A percentile compares a stretch with the other conserved stretches of the same genome.
These are phyloP conservation scores for Rhodeus uyekii DNA, from an alignment of 2,797 vertebrate species.

Conservation along the genomic window DNA sequence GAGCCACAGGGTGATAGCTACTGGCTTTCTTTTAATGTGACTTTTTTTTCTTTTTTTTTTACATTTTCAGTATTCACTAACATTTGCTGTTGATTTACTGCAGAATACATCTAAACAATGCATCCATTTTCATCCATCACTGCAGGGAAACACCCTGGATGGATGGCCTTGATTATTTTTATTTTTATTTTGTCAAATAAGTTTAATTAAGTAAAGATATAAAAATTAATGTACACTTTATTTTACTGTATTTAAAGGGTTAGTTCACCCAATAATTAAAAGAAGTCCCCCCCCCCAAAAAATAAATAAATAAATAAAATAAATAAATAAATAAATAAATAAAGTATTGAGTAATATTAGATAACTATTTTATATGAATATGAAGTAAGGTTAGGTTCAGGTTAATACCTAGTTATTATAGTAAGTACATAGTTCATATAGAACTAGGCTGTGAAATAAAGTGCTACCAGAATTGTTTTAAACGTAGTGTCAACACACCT, in stretches of 20 bases:
- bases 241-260: not conserved
- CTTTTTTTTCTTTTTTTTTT: not conserved
- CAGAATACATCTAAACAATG: not conserved
- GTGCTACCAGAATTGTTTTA: not conserved
- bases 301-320: no score
- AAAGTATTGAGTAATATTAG: not conserved
- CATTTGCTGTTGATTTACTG: not conserved
- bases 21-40: not conserved
- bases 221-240: not conserved
- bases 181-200: not conserved
- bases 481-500: conserved; percentile 18
- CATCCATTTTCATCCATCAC: not conserved
- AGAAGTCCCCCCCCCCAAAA: no score
- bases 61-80: not conserved
- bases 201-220: not conserved
- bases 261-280: no score
- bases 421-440: not conserved
- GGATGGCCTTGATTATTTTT: not conserved
- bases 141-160: not conserved
- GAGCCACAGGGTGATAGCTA: not conserved
- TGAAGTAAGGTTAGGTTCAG: not conserved
- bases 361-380: not conserved
- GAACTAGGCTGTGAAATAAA: not conserved
- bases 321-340: no score
- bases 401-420: not conserved